Evolutionary conservation across 2,888 invertebrate genomes (phyloP), one percentile per base, ranked within the genome.

Genomic region (Tenthredo livida): DNA sequence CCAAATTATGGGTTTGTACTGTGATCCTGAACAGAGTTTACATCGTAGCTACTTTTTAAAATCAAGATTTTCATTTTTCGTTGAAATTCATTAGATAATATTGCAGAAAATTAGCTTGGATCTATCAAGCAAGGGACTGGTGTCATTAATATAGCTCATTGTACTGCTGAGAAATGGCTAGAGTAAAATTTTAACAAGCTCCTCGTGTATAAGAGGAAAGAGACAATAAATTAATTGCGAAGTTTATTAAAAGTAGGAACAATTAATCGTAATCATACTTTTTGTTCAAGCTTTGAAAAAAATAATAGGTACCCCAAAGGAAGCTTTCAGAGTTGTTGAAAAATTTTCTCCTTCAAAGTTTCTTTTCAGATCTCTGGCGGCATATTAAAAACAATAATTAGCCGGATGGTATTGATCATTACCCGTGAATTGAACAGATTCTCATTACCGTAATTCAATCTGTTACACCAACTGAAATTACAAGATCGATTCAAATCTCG

Each of bases 141-240:
- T 58, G 37, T 80, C 86, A 87, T 87, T 89, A 89, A 89, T 89
- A 87, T 85, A 87, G 86, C 87, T 89, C 89, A 87, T 89, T 87
- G 89, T 87, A 85, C 87, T 84, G 86, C 86, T 85, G 87, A 87
- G 87, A 86, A 88, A 88, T 88, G 88, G 87, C 67, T 87, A 85
- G 88, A 89, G 89, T 88, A 88, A 89, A 88, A 88, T 88, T 88
- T 88, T 88, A 88, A 89, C 88, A 87, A 87, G 88, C 87, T 86
- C 85, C 84, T 83, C 84, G 78, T 77, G 82, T 84, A 72, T 84
- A 73, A 61, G 86, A 85, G 82, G 82, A 85, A 84, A 84, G 61
- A 40, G 47, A 72, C 84, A 85, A 87, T 88, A 87, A 89, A 90
- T 90, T 89, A 88, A 89, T 89, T 87, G 84, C 84, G 61, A 84